Percentiles rank a stretch among this genome's conserved stretches.
phyloP scores from a whole-genome alignment of 2,888 invertebrate genomes.

The Caenorhabditis uteleia region DNA sequence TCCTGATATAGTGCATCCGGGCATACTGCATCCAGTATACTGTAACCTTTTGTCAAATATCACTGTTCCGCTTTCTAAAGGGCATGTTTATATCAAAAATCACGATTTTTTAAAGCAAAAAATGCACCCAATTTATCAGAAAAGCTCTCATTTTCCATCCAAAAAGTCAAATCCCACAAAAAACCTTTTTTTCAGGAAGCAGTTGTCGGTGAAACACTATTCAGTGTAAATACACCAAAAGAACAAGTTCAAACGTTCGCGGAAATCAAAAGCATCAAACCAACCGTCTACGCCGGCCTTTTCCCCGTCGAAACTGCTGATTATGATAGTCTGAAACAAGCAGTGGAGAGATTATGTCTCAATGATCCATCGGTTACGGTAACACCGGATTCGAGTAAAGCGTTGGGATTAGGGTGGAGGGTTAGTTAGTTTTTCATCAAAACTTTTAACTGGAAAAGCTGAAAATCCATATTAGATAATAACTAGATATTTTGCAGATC shows the following conservation, averaged over 20 bases:
- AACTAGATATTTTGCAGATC: slow-evolving; percentile 27
- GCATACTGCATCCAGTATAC: too few species aligned
- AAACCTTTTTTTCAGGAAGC: slow-evolving; percentile 58
- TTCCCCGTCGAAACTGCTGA: slow-evolving; percentile 82
- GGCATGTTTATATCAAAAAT: too few species aligned
- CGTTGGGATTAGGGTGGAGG: slow-evolving; percentile 73
- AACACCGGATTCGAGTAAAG: slow-evolving; percentile 76
- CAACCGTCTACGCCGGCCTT: slow-evolving; percentile 85
- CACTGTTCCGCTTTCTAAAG: too few species aligned
- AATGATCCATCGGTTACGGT: slow-evolving; percentile 93
- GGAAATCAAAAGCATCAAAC: slow-evolving; percentile 77
- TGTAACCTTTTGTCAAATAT: too few species aligned
- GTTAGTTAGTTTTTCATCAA: too few species aligned
- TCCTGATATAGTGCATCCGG: too few species aligned
- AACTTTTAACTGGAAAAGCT: neutral
- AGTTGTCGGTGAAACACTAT: slow-evolving; percentile 64
- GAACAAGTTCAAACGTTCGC: slow-evolving; percentile 76
- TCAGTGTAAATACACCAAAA: slow-evolving; percentile 73
- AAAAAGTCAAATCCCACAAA: too few species aligned
- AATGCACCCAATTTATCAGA: too few species aligned
- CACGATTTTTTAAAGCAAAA: too few species aligned
- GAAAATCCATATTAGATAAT: neutral
- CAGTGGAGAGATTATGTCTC: slow-evolving; percentile 88
- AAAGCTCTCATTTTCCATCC: too few species aligned
- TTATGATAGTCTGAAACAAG: slow-evolving; percentile 73